Evolutionary conservation across 2,113 vertebrate genomes (phyloP), one percentile per base, ranked within the genome.

Genomic region (Pleuronectes platessa): DNA sequence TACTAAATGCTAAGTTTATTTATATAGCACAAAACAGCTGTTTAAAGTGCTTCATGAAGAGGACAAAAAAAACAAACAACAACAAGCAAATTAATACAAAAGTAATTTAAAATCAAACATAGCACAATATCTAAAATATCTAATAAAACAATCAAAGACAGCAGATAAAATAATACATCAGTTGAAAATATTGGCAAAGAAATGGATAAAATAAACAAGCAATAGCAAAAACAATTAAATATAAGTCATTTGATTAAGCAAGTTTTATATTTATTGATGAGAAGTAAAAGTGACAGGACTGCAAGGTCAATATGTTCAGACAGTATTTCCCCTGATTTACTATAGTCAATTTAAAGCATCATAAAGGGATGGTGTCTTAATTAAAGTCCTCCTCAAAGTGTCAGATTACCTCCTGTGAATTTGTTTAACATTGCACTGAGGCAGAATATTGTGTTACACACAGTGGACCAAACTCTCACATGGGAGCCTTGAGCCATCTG

Each of bases 401-500:
- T 87, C 83, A 70, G 31, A 71, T 81, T 80, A 54, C 78, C 78
- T 65, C 77, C 59, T 59, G 80, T 58, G 83, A 68, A 71, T 85
- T 61, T 68, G 53, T 85, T 82, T 58, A 54, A 68, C 72, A 68
- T 87, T 87, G 81, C 66, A 69, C 72, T 71, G 76, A 79, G 85
- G 83, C 84, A 68, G 80, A 58, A 76, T 64, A 64, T 75, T 51
- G 51, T 56, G 45, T 76, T 66, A 23, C 78, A 78, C 64, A 18
- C 66, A 61, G 69, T 58, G 83, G 82, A 80, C 67, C 71, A 27
- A 49, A 61, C 84, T 70, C 79, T 80, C 86, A 79, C 76, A 27
- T 20, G 80, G 91, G 88, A 89, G 74, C 54, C 71, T 79, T 21
- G 26, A 76, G 78, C 86, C 83, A 85, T 86, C 86, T 89, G 86